Conservation (phyloP, 2,797 vertebrate species). For the Synaphobranchus kaupii region DNA sequence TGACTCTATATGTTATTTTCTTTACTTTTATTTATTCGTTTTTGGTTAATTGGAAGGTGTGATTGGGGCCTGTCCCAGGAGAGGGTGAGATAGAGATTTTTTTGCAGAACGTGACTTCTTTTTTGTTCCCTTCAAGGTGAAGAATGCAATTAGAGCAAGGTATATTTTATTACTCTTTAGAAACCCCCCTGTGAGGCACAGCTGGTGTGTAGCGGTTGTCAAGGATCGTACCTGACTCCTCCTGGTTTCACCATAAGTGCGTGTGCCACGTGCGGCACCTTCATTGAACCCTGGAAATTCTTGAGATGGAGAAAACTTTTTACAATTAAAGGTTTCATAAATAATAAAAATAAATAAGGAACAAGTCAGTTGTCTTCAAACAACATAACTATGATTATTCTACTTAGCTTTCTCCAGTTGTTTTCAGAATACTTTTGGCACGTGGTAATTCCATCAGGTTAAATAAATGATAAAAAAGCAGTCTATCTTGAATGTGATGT, state of each 20-base stretch:
- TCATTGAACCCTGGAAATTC: neutral
- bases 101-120: neutral
- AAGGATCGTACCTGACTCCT: neutral
- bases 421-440: neutral
- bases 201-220: neutral
- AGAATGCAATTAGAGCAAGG: constrained; percentile 12
- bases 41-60: constrained; percentile 24
- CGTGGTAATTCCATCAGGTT: neutral
- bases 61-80: neutral
- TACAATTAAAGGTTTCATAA: neutral
- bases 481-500: neutral
- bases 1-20: neutral
- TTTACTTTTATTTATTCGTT: neutral
- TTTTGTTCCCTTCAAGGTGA: neutral
- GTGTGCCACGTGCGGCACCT: neutral
- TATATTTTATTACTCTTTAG: neutral
- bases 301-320: neutral
- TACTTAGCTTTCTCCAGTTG: neutral
- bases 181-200: neutral
- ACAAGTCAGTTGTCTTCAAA: neutral
- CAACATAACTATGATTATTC: neutral
- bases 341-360: neutral
- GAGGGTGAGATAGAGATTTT: constrained; percentile 26
- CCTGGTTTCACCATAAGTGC: neutral
- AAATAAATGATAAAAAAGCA: neutral